Percentiles rank a stretch among this genome's conserved stretches.
Evolutionary conservation across 2,888 invertebrate genomes (phyloP).

Genomic region (Megastigmus dorsalis): DNA sequence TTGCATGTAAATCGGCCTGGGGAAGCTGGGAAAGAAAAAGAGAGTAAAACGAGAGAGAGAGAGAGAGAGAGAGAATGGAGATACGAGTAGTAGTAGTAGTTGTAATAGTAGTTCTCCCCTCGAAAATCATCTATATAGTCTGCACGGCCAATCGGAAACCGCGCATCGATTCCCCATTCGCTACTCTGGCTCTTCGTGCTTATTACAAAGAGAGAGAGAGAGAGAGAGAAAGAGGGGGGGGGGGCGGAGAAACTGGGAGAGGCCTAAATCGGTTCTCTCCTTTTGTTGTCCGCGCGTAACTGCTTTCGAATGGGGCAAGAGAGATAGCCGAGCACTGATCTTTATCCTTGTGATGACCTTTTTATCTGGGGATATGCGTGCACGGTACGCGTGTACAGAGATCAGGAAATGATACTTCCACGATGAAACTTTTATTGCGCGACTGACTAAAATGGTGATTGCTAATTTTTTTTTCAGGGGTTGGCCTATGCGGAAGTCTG

Average conservation of each 20-base stretch:
- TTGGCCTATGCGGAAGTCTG: too few species aligned
- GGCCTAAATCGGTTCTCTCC: conserved; percentile 29
- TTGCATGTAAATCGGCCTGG: conserved; percentile 25
- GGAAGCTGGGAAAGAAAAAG: neutral
- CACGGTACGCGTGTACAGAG: too few species aligned
- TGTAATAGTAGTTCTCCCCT: neutral
- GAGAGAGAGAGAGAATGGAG: too few species aligned
- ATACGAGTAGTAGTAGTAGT: too few species aligned
- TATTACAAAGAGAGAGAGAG: conserved; percentile 37
- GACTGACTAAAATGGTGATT: too few species aligned
- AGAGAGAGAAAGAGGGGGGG: neutral
- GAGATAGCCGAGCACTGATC: too few species aligned
- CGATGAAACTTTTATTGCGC: neutral
- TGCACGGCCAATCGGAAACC: conserved; percentile 43
- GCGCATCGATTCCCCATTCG: conserved; percentile 40
- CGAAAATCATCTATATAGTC: conserved; percentile 17
- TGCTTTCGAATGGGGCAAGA: conserved; percentile 10
- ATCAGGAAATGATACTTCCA: neutral
- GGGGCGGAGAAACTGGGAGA: neutral
- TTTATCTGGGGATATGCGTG: too few species aligned
- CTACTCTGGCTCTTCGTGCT: neutral
- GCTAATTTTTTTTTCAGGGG: too few species aligned
- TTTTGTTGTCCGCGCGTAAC: conserved; percentile 7
- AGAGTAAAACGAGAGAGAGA: neutral
- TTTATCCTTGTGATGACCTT: neutral